Evolutionary conservation across 2,888 invertebrate genomes (phyloP).

Genomic region (Corythucha ciliata): DNA sequence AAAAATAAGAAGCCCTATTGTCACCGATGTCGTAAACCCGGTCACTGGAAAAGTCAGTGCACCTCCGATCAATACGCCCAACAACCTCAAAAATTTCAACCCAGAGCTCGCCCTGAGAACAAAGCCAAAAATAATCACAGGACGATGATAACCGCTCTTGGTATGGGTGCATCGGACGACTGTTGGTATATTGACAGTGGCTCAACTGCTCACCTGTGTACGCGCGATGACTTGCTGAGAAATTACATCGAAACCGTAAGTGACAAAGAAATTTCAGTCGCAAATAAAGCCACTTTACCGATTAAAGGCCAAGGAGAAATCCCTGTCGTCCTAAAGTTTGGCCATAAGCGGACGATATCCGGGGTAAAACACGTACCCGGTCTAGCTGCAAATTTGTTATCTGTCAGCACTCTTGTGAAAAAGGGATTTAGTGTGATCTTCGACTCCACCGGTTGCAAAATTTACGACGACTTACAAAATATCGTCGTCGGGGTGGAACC

Average conservation of each 20-base stretch:
- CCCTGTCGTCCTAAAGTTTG: too few species aligned
- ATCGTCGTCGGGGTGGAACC: background rate
- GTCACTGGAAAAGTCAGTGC: slow-evolving; percentile 2
- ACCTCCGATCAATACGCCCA: slow-evolving; percentile 14
- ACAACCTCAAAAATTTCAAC: background rate
- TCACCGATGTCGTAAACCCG: background rate
- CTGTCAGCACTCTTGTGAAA: slow-evolving; percentile 31
- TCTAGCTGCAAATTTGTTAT: slow-evolving; percentile 34
- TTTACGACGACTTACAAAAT: background rate
- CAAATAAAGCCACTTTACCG: slow-evolving; percentile 7
- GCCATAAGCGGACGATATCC: too few species aligned
- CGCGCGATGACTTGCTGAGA: background rate
- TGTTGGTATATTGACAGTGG: slow-evolving; percentile 1
- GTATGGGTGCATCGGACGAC: background rate
- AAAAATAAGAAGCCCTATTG: slow-evolving; percentile 10
- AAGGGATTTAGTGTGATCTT: slow-evolving; percentile 25
- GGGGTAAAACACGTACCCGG: too few species aligned
- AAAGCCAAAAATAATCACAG: background rate
- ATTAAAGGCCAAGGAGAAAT: too few species aligned
- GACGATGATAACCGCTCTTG: background rate
- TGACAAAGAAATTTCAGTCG: background rate
- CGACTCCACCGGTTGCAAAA: background rate
- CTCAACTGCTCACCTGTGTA: too few species aligned
- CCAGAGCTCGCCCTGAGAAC: too few species aligned
- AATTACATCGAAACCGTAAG: background rate